Evolutionary conservation across 2,888 invertebrate genomes (phyloP).

Genomic region (Nineta flava): DNA sequence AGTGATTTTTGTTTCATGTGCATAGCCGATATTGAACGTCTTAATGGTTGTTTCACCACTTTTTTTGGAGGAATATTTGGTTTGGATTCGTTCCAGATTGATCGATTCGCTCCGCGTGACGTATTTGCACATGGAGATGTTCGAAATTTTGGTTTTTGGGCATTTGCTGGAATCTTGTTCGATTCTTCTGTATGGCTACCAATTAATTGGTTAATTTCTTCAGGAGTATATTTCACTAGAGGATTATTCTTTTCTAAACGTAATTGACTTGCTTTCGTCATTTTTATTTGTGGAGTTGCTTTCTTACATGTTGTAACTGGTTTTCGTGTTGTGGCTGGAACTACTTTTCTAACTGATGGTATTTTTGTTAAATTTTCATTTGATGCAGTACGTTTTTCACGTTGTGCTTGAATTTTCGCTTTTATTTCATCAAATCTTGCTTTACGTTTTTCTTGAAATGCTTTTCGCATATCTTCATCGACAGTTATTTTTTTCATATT

Average conservation of each 20-base stretch:
- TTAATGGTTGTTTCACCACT: conserved; percentile 7
- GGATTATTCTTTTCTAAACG: conserved; percentile 14
- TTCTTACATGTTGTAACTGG: neutral
- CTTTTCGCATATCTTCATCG: conserved; percentile 1
- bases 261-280: conserved; percentile 19
- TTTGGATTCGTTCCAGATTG: no score
- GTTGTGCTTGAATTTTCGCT: conserved; percentile 3
- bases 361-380: no score
- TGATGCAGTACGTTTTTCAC: neutral
- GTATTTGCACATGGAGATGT: neutral
- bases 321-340: neutral
- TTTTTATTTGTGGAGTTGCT: conserved; percentile 16
- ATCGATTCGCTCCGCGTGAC: neutral
- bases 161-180: no score
- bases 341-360: neutral
- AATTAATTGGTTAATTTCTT: neutral
- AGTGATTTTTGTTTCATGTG: conserved; percentile 30
- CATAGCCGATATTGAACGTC: conserved; percentile 33
- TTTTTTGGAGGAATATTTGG: no score
- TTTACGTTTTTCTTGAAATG: conserved; percentile 6
- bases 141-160: no score
- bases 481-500: neutral
- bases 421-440: conserved; percentile 2
- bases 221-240: neutral
- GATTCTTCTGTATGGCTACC: no score